Percentiles rank a stretch among this genome's conserved stretches.
phyloP scores from a whole-genome alignment of 2,888 invertebrate species.

The Ornithoptera priamus region DNA sequence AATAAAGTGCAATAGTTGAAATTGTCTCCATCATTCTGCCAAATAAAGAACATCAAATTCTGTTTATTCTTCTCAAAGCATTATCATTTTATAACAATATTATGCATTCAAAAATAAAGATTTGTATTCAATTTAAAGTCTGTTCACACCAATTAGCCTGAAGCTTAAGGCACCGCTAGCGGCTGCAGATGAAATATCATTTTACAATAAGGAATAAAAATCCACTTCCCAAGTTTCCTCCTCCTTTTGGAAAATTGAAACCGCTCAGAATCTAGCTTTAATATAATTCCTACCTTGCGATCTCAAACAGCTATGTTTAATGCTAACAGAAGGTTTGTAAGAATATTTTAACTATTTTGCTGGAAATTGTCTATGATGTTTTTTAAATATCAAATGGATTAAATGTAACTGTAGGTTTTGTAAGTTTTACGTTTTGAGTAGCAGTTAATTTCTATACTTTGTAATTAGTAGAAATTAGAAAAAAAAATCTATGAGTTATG shows the following conservation, averaged over 20 bases:
- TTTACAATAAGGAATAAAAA: slow-evolving; percentile 51
- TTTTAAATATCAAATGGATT: not conserved
- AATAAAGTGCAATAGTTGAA: too few species aligned
- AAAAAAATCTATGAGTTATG: too few species aligned
- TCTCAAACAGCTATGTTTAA: slow-evolving; percentile 3
- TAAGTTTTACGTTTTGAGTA: too few species aligned
- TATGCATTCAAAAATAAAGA: slow-evolving; percentile 11
- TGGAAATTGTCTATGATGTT: not conserved
- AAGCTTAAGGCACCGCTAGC: slow-evolving; percentile 17
- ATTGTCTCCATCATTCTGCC: too few species aligned
- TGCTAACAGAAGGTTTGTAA: slow-evolving; percentile 8
- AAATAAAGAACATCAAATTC: too few species aligned
- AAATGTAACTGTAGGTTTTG: too few species aligned
- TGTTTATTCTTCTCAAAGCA: not conserved
- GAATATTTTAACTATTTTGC: slow-evolving; percentile 6
- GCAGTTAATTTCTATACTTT: too few species aligned
- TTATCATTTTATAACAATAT: not conserved
- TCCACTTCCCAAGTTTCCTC: slow-evolving; percentile 49
- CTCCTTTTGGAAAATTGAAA: slow-evolving; percentile 66
- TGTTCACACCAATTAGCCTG: slow-evolving; percentile 25
- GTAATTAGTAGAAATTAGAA: too few species aligned
- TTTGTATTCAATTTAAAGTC: slow-evolving; percentile 28
- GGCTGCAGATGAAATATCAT: slow-evolving; percentile 54
- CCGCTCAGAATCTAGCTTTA: slow-evolving; percentile 62
- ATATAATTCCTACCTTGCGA: slow-evolving; percentile 68